Conservation (phyloP, 2,797 vertebrate genomes). For the Dendrocincla fuliginosa region DNA sequence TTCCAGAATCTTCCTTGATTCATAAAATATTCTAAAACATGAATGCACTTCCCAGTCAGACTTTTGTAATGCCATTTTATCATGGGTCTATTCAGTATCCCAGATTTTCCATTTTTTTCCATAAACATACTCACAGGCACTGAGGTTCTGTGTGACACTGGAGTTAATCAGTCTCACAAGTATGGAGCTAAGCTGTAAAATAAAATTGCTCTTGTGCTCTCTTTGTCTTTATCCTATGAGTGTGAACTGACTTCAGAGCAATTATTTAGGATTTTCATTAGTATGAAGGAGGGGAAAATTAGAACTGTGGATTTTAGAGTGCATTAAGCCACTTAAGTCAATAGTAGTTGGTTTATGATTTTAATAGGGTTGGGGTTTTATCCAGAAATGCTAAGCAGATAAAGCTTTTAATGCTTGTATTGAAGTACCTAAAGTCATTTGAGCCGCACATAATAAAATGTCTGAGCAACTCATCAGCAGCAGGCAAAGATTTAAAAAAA, state of each 20-base stretch:
- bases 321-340: neutral
- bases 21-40: neutral
- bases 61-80: neutral
- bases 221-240: neutral
- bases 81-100: neutral
- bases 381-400: neutral
- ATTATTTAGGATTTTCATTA: neutral
- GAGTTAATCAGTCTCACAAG: neutral
- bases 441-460: neutral
- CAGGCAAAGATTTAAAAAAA: neutral
- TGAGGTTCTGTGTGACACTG: neutral
- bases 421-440: neutral
- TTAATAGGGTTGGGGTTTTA: neutral
- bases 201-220: neutral
- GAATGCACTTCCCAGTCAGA: neutral
- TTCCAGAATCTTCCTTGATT: neutral
- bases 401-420: neutral
- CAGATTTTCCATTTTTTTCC: neutral
- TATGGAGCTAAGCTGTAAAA: neutral
- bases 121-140: neutral
- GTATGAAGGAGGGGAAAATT: neutral
- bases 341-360: neutral
- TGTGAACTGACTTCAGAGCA: neutral
- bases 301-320: neutral
- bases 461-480: neutral